Conservation (phyloP, 2,888 invertebrate genomes). For the Tanypteryx hageni region DNA sequence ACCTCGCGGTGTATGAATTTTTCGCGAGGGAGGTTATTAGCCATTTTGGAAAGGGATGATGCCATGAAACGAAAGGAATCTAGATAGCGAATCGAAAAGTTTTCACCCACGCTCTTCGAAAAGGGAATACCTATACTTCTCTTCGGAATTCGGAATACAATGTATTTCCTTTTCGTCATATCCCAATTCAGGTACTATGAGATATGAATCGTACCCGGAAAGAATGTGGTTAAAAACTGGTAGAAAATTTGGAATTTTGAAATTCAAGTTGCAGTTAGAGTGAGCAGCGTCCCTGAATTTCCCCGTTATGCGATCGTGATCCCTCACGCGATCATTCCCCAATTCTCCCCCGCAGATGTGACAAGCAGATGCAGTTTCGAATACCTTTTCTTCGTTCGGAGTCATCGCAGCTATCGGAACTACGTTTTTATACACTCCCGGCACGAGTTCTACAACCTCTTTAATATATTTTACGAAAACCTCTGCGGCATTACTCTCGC, state of each 20-base stretch:
- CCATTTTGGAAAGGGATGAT: too few species aligned
- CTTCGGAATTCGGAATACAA: too few species aligned
- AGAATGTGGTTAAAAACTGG: conserved; percentile 72
- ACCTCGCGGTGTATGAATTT: too few species aligned
- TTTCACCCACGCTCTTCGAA: too few species aligned
- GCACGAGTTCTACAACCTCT: too few species aligned
- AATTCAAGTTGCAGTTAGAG: conserved; percentile 71
- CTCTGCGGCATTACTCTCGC: neutral
- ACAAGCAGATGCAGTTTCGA: conserved; percentile 68
- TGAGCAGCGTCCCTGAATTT: conserved; percentile 70
- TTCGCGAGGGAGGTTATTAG: too few species aligned
- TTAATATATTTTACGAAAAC: neutral
- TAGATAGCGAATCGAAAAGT: too few species aligned
- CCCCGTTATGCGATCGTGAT: conserved; percentile 71
- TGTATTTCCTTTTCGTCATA: too few species aligned
- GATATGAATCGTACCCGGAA: conserved; percentile 71
- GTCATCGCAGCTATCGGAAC: conserved; percentile 66
- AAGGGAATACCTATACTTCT: too few species aligned
- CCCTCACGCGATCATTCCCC: conserved; percentile 68
- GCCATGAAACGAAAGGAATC: too few species aligned
- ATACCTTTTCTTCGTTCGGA: conserved; percentile 69
- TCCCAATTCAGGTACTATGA: too few species aligned
- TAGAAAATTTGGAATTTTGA: conserved; percentile 69
- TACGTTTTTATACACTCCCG: conserved; percentile 66
- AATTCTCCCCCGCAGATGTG: conserved; percentile 69